A percentile compares a stretch with the other conserved stretches of the same genome.
phyloP scores from a whole-genome alignment of 1,140 invertebrate genomes.

The Goniozus legneri region DNA sequence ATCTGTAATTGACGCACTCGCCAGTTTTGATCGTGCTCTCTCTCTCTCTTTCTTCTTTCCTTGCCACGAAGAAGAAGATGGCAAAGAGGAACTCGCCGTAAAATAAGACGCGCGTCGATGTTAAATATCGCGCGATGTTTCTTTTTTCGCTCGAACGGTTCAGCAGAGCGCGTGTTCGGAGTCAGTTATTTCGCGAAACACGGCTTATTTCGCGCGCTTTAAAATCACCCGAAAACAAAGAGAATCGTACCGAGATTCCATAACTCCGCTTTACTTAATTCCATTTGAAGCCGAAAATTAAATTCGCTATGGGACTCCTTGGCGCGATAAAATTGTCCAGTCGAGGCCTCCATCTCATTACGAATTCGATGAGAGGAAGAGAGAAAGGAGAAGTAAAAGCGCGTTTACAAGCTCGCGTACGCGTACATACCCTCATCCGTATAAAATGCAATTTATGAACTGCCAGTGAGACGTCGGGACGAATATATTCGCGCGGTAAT shows the following conservation, averaged over 20 bases:
- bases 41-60: background rate
- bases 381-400: no score
- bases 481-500: no score
- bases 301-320: no score
- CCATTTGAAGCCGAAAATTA: no score
- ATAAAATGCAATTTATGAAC: conserved; percentile 2
- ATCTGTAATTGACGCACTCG: background rate
- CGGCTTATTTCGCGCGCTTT: background rate
- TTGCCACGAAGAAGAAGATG: no score
- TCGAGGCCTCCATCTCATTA: no score
- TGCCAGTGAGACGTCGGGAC: no score
- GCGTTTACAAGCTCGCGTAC: background rate
- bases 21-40: conserved; percentile 1
- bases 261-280: no score
- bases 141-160: background rate
- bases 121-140: background rate
- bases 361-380: no score
- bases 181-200: background rate
- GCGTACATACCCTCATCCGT: conserved; percentile 1
- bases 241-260: no score
- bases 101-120: background rate
- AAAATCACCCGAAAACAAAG: background rate
- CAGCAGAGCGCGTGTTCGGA: background rate
- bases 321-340: no score
- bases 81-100: no score